Percentiles rank a stretch among this genome's conserved stretches.
These are phyloP conservation scores for Cacatua alba DNA, from an alignment of 2,113 vertebrate species.

Conservation along the genomic window DNA sequence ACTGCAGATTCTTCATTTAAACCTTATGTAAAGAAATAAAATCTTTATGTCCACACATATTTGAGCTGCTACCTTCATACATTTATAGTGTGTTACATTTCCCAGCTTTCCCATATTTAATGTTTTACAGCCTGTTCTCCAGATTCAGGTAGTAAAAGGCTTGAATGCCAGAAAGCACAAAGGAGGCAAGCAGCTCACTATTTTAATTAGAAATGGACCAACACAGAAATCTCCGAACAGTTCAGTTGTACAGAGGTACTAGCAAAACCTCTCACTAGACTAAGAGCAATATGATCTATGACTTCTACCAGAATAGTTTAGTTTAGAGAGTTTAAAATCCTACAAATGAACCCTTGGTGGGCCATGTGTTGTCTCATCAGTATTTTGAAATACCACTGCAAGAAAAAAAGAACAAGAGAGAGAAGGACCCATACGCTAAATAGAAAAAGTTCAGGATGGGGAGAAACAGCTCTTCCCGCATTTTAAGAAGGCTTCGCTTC, in stretches of 20 bases:
- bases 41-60: constrained; percentile 68
- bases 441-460: not conserved
- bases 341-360: not conserved
- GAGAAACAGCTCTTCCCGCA: not conserved
- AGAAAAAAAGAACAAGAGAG: not conserved
- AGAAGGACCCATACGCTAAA: not conserved
- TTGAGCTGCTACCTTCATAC: constrained; percentile 62
- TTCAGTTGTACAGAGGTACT: not conserved
- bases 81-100: constrained; percentile 69
- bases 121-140: constrained; percentile 64
- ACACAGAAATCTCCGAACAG: not conserved
- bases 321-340: not conserved
- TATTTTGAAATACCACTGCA: not conserved
- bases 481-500: not conserved
- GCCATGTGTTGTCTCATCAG: not conserved
- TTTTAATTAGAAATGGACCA: constrained; percentile 61
- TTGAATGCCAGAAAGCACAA: constrained; percentile 36
- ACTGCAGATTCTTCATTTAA: constrained; percentile 63
- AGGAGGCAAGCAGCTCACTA: constrained; percentile 24
- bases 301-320: not conserved
- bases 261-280: not conserved
- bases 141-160: constrained; percentile 70
- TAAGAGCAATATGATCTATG: not conserved
- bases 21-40: constrained; percentile 73
- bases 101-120: constrained; percentile 71